phyloP scores from a whole-genome alignment of 2,113 vertebrate species.

The Syrmaticus mikado region DNA sequence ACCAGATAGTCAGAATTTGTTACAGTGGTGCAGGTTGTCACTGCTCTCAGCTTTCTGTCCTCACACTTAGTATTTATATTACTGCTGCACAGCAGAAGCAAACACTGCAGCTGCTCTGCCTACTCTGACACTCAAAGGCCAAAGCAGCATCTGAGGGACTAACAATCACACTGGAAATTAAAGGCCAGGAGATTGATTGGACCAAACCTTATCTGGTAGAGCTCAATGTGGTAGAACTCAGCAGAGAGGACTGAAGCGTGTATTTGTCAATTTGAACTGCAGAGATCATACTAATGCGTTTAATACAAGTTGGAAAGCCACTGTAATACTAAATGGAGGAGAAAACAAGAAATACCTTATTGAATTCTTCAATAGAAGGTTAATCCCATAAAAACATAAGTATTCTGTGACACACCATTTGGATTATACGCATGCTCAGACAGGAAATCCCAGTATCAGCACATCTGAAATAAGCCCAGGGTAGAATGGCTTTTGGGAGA shows the following conservation, averaged over 20 bases:
- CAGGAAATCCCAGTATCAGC: neutral
- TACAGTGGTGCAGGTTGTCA: neutral
- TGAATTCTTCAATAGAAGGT: neutral
- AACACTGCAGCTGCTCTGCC: neutral
- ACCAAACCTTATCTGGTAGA: neutral
- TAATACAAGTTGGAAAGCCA: neutral
- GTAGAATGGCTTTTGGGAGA: neutral
- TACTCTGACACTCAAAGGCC: neutral
- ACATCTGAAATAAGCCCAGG: neutral
- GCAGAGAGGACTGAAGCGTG: neutral
- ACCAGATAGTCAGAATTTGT: neutral
- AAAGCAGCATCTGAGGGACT: neutral
- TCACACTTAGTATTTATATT: neutral
- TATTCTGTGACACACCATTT: neutral
- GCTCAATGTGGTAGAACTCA: accelerated
- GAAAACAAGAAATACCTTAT: neutral
- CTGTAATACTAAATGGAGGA: neutral
- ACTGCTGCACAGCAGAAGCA: neutral
- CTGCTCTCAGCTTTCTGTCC: neutral
- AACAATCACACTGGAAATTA: neutral
- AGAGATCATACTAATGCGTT: neutral
- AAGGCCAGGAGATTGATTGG: neutral
- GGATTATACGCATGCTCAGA: neutral
- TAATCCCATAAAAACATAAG: neutral
- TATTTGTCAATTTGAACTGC: neutral